phyloP scores from a whole-genome alignment of 2,888 invertebrate species.

The Hirtodrosophila trivittata region DNA sequence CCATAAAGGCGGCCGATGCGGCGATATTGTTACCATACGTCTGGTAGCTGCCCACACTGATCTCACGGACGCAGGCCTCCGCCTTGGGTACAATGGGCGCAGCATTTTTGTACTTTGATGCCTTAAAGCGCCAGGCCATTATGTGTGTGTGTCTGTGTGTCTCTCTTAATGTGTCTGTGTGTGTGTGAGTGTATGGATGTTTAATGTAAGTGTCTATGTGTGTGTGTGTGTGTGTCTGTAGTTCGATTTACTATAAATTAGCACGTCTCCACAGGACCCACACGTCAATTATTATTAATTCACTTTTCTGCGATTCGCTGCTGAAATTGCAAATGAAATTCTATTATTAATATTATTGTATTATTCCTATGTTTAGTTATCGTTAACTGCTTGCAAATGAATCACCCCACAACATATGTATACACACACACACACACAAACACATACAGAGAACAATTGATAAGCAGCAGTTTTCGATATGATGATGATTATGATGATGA shows the following conservation, averaged over 20 bases:
- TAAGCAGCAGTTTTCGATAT: conserved; percentile 43
- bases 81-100: conserved; percentile 97
- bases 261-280: too few relatives aligned
- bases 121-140: conserved; percentile 98
- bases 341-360: conserved; percentile 28
- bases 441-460: conserved; percentile 46
- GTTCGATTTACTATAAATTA: background rate
- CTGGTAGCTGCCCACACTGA: conserved; percentile 96
- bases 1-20: conserved; percentile 96
- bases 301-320: conserved; percentile 15
- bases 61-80: conserved; percentile 93
- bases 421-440: too few relatives aligned
- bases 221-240: background rate
- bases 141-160: conserved; percentile 15
- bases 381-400: conserved; percentile 14
- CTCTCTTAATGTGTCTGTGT: conserved; percentile 9
- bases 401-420: conserved; percentile 21
- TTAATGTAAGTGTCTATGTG: conserved; percentile 18
- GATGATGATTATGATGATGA: conserved; percentile 42
- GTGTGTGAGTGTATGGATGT: conserved; percentile 2
- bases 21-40: conserved; percentile 98
- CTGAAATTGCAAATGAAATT: conserved; percentile 37
- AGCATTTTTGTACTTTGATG: conserved; percentile 99
- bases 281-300: background rate
- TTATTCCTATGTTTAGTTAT: conserved; percentile 30